Conservation (phyloP, 2,113 vertebrate species). For the Tachuris rubrigastra region DNA sequence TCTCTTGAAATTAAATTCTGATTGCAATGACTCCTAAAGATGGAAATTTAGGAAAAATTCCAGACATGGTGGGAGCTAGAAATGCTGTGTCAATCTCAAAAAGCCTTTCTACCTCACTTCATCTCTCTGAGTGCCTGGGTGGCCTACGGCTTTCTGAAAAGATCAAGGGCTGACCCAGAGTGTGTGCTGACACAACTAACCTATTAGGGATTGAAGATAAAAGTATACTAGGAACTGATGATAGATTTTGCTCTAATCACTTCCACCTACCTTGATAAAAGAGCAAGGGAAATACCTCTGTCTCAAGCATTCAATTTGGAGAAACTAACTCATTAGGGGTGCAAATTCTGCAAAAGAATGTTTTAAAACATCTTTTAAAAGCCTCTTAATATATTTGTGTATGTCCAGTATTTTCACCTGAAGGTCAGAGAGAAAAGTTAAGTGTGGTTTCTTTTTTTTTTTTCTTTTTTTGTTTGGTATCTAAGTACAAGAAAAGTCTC, state of each 20-base stretch:
- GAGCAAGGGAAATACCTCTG: constrained; percentile 23
- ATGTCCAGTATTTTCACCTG: background rate
- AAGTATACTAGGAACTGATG: constrained; percentile 3
- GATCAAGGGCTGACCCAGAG: constrained; percentile 37
- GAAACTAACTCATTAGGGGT: background rate
- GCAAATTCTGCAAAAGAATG: background rate
- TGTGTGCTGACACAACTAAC: constrained; percentile 27
- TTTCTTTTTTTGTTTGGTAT: background rate
- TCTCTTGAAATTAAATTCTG: background rate
- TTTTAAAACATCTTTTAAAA: background rate
- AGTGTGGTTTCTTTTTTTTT: background rate
- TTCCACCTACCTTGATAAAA: constrained; percentile 61
- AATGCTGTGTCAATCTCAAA: background rate
- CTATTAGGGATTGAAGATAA: constrained; percentile 50
- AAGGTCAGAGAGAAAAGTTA: background rate
- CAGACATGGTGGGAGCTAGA: background rate
- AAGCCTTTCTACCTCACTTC: constrained; percentile 44
- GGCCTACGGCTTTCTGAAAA: constrained; percentile 18
- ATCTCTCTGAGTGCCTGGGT: constrained; percentile 45
- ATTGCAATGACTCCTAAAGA: background rate
- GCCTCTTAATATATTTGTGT: background rate
- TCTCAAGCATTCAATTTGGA: background rate
- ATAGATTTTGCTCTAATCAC: constrained; percentile 56
- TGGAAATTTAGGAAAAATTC: background rate
- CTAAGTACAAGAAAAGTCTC: background rate